Conservation (phyloP, 2,888 invertebrate genomes). For the Pyrgus malvae region DNA sequence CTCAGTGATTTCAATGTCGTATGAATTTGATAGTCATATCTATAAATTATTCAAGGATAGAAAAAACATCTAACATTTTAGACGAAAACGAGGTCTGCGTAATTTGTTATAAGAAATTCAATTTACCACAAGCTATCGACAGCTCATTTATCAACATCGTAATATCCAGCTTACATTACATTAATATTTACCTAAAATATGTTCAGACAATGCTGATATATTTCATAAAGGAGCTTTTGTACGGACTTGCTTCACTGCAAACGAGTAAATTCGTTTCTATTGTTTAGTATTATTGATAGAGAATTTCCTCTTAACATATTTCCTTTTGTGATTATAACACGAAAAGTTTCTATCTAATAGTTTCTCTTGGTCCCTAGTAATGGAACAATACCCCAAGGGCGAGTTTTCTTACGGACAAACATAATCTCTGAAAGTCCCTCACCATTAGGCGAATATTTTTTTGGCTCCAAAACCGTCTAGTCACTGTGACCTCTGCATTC, state of each 20-base stretch:
- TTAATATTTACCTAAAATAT: conserved; percentile 20
- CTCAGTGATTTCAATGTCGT: too few relatives aligned
- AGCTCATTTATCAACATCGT: conserved; percentile 20
- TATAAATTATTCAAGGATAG: conserved; percentile 7
- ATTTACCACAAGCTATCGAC: conserved; percentile 24
- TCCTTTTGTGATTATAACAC: too few relatives aligned
- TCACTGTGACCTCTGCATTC: conserved; percentile 18
- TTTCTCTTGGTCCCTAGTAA: too few relatives aligned
- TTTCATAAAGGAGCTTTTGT: neutral
- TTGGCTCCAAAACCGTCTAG: conserved; percentile 6
- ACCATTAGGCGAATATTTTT: conserved; percentile 12
- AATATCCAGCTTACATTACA: conserved; percentile 4
- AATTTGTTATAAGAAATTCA: conserved; percentile 23
- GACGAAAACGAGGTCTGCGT: conserved; percentile 4
- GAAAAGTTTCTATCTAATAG: too few relatives aligned
- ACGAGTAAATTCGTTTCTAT: neutral
- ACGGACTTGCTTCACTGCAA: neutral
- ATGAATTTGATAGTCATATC: too few relatives aligned
- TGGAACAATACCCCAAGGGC: neutral
- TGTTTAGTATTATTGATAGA: neutral
- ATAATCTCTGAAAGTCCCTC: conserved; percentile 16
- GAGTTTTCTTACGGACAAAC: neutral
- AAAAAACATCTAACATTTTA: conserved; percentile 16
- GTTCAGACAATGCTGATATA: conserved; percentile 6
- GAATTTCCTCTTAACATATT: too few relatives aligned